Evolutionary conservation across 1,140 invertebrate species (phyloP), one percentile per base, ranked within the genome.

Genomic region (Steinernema khuongi): DNA sequence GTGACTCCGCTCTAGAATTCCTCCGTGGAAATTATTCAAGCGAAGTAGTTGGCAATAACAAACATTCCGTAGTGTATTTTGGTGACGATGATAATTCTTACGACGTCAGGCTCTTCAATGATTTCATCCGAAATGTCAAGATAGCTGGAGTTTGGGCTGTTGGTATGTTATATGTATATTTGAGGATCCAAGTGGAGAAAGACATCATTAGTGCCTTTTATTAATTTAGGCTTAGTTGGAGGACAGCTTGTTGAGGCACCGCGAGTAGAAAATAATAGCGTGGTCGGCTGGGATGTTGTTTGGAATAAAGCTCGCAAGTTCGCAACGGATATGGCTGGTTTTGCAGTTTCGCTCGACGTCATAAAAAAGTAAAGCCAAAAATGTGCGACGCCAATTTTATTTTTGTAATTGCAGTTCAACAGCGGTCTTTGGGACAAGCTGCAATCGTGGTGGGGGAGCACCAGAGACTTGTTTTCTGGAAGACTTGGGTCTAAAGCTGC

Each of bases 1-100:
- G 72, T 19, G 50, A 32, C 22, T 41, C n/a, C 1, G 72, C 72
- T 18, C 4, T 74, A 11, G 2, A 74, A 18, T 74, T 31, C 18
- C n/a, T 74, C 19, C 41, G 74, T 14, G 44, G 31, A 28, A 74
- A 74, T 28, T 17, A 11, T 18, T 30, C n/a, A 17, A 19, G 0
- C 18, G 70, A 72, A 18, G 28, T 33, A 1, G 14, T n/a, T 17
- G 70, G 18, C 7, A 31, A 71, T 31, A 68, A 30, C 14, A 31
- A 1, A 18, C 32, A 43, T 17, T 69, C 26, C 2, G 76, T 77
- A 1, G 33, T 77, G 7, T 77, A 77, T 50, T 77, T 77, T 67
- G 76, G 26, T 1, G 76, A 77, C 33, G 76, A 77, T 44, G 76
- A 77, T 66, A 77, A 77, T 69, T 68, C 75, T 7, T 77, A 77